Conservation (phyloP, 2,888 invertebrate genomes). For the Liposcelis brunnea region DNA sequence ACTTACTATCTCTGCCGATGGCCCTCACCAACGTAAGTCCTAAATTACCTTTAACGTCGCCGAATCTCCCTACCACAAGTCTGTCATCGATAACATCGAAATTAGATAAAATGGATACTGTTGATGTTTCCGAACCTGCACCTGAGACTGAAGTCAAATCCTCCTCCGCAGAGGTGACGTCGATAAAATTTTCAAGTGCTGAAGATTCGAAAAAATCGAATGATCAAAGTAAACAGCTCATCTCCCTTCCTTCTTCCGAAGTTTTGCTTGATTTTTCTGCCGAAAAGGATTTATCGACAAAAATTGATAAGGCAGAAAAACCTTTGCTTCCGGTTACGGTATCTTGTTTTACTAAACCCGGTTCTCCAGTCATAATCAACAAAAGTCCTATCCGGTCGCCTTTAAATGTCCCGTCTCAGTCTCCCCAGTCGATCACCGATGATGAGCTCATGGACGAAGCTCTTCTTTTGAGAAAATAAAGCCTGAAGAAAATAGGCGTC, state of each 20-base stretch:
- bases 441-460: slow-evolving; percentile 85
- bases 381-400: slow-evolving; percentile 36
- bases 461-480: slow-evolving; percentile 22
- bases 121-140: too few relatives aligned
- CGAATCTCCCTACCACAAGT: slow-evolving; percentile 15
- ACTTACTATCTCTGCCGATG: slow-evolving; percentile 1
- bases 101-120: not conserved
- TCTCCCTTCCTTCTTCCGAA: slow-evolving; percentile 31
- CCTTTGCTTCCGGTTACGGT: slow-evolving; percentile 24
- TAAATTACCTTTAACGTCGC: slow-evolving; percentile 1
- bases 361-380: slow-evolving; percentile 37
- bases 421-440: slow-evolving; percentile 68
- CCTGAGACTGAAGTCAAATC: slow-evolving; percentile 3
- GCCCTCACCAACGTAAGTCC: slow-evolving; percentile 1
- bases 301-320: slow-evolving; percentile 10
- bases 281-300: slow-evolving; percentile 7
- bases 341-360: slow-evolving; percentile 88
- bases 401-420: slow-evolving; percentile 22
- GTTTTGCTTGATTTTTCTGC: slow-evolving; percentile 48
- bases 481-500: too few relatives aligned
- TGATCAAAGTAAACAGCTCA: not conserved
- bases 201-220: not conserved
- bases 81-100: slow-evolving; percentile 14
- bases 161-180: slow-evolving; percentile 10
- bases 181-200: too few relatives aligned